Evolutionary conservation across 23 tunicate species (phyloP).

Genomic region (Clavelina lepadiformis): DNA sequence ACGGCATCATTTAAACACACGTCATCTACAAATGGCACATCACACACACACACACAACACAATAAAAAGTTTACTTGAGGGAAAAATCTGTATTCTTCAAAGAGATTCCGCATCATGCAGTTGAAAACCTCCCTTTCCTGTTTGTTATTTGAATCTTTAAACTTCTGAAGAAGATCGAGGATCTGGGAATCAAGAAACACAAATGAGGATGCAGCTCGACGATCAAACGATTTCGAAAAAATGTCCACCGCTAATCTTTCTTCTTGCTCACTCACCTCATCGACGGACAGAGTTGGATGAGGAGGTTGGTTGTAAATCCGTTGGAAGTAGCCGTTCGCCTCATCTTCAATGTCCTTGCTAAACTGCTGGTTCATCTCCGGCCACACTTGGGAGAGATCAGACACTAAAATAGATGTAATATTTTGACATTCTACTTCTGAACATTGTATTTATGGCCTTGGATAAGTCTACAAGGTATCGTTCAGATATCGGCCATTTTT

Average conservation of each 20-base stretch:
- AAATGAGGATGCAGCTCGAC: no score
- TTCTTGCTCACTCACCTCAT: constrained; percentile 25
- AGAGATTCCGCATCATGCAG: constrained; percentile 90
- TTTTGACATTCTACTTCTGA: no score
- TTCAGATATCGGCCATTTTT: no score
- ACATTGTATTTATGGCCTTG: no score
- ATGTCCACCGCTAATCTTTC: background rate
- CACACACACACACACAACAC: no score
- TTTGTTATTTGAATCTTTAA: constrained; percentile 74
- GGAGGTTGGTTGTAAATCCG: constrained; percentile 88
- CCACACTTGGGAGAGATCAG: constrained; percentile 74
- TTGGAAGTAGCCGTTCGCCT: constrained; percentile 91
- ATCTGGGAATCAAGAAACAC: no score
- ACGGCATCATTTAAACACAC: no score
- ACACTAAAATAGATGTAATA: constrained; percentile 14
- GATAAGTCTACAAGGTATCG: no score
- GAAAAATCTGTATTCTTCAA: constrained; percentile 88
- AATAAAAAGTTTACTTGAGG: constrained; percentile 52
- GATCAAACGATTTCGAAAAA: background rate
- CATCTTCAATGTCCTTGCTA: constrained; percentile 90
- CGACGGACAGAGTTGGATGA: constrained; percentile 53
- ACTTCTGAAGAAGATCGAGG: constrained; percentile 60
- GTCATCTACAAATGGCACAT: no score
- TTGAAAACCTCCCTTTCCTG: constrained; percentile 84
- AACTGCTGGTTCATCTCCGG: constrained; percentile 89